These are phyloP conservation scores for Astreopora myriophthalma DNA, from an alignment of 64 coral and sea anemone species.

Conservation along the genomic window DNA sequence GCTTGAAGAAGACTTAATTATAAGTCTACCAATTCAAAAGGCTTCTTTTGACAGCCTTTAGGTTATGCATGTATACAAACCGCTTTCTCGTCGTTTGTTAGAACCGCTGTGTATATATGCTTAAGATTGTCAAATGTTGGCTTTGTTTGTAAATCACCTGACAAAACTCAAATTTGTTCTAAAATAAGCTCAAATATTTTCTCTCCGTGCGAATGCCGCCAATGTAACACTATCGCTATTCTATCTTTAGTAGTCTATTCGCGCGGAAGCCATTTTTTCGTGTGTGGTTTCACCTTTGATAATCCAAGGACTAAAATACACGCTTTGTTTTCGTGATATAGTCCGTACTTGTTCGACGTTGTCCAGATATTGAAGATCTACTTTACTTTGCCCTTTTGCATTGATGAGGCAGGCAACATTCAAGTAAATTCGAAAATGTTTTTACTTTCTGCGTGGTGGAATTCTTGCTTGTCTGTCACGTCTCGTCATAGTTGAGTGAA, in stretches of 20 bases:
- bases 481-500: slow-evolving; percentile 19
- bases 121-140: slow-evolving; percentile 25
- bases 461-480: neutral
- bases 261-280: neutral
- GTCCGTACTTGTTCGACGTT: neutral
- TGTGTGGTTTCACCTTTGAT: neutral
- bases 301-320: neutral
- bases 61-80: slow-evolving; percentile 6
- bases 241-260: neutral
- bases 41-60: neutral
- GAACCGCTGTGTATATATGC: slow-evolving; percentile 38
- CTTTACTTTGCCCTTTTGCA: neutral
- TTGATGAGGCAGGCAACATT: neutral
- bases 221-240: neutral
- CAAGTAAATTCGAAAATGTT: neutral
- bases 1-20: neutral
- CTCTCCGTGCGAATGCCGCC: neutral
- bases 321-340: neutral
- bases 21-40: neutral
- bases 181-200: neutral
- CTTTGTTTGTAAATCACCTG: neutral
- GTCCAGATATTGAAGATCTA: neutral
- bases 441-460: neutral
- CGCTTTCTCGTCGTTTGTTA: neutral
- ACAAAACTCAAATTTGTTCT: neutral